Evolutionary conservation across 2,797 vertebrate species (phyloP), one percentile per base, ranked within the genome.

Genomic region (Platalea minor): DNA sequence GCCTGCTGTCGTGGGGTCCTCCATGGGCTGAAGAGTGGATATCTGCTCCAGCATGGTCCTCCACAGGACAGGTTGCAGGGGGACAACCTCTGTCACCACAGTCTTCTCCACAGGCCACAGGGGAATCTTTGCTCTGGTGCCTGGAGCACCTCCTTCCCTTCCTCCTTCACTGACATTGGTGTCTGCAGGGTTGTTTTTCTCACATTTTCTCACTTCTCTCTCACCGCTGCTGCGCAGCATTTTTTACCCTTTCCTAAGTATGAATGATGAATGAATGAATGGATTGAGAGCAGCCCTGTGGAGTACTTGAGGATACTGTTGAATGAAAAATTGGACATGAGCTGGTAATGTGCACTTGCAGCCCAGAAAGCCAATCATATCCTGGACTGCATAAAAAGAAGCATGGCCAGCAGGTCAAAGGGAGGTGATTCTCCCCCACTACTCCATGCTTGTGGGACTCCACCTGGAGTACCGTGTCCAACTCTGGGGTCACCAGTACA

Each of bases 381-480:
- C 35, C n/a, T 41, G 16, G 43, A 17, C 31, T 75, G n/a, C 24
- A 39, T 13, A 5, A 39, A 54, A 85, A 43, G 39, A 54, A 61
- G 11, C 0, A 1, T 63, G 69, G 8, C 23, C 28, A 69, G 37
- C 28, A 33, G 56, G 35, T 50, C 0, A 0, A 63, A 63, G 35
- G 16, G 18, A 54, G 9, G 13, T 48, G 18, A 59, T 53, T 77
- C 13, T 64, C 3, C 9, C 31, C 21, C 26, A 77, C 41, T 60
- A 28, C 11, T 28, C 31, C 12, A 15, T 28, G 9, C 7, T 82
- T 1, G 0, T 48, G 26, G 41, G 23, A 37, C 16, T 6, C 6
- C 53, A 60, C 10, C 26, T 60, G 26, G 11, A 54, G 50, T 31
- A 46, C 10, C 51, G 24, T 6, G 4, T 54, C 19, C 56, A 63